Evolutionary conservation across 2,797 vertebrate species (phyloP).

Genomic region (Varecia variegata): DNA sequence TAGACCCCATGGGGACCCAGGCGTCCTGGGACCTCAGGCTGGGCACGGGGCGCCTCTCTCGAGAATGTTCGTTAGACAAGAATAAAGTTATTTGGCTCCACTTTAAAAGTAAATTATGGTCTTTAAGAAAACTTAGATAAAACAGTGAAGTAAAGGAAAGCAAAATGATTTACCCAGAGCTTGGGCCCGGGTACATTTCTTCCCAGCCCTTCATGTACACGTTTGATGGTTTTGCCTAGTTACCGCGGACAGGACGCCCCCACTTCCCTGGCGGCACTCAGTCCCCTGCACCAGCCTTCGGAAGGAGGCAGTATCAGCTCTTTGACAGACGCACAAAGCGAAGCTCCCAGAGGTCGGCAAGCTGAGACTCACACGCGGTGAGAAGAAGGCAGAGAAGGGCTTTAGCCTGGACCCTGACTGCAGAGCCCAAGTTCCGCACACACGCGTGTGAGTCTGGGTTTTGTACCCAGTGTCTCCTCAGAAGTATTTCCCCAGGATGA

Average conservation of each 20-base stretch:
- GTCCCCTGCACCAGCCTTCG: not conserved
- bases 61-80: not conserved
- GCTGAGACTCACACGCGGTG: not conserved
- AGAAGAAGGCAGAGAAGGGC: not conserved
- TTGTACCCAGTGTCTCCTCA: not conserved
- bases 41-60: not conserved
- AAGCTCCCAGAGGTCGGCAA: not conserved
- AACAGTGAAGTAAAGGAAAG: not conserved
- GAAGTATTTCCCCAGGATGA: not conserved
- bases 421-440: accelerated
- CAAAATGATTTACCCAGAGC: not conserved
- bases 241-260: accelerated
- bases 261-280: accelerated
- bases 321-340: not conserved
- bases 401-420: not conserved
- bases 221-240: too few relatives aligned
- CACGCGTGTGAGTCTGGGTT: accelerated
- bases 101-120: not conserved
- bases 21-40: not conserved
- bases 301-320: not conserved
- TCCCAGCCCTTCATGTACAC: not conserved
- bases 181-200: not conserved
- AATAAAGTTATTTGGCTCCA: not conserved
- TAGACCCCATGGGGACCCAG: not conserved
- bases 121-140: not conserved